Conservation (phyloP, 1,140 invertebrate genomes). For the Eurosta solidaginis region DNA sequence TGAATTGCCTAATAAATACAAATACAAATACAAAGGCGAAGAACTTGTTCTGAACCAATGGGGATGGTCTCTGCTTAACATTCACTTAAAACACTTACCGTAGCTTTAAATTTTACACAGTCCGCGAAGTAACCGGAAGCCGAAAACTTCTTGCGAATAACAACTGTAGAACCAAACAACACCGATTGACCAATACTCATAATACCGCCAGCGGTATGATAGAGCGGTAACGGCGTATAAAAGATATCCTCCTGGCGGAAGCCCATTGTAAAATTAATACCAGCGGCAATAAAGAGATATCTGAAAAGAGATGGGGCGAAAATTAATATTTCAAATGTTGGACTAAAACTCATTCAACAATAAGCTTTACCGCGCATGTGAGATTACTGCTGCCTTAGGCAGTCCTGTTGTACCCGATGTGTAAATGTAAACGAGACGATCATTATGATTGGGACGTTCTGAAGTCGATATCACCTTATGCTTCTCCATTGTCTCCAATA, state of each 20-base stretch:
- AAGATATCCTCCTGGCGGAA: slow-evolving; percentile 79
- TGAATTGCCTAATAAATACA: no score
- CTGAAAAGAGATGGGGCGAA: not conserved
- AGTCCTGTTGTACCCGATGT: slow-evolving; percentile 90
- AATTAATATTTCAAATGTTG: not conserved
- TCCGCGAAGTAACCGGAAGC: slow-evolving; percentile 95
- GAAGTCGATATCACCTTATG: slow-evolving; percentile 49
- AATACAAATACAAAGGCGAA: no score
- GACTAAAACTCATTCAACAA: not conserved
- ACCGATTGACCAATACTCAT: slow-evolving; percentile 84
- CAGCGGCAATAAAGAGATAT: slow-evolving; percentile 78
- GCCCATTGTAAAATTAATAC: slow-evolving; percentile 70
- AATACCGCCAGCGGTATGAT: slow-evolving; percentile 94
- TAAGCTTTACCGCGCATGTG: slow-evolving; percentile 65
- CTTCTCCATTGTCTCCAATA: slow-evolving; percentile 47
- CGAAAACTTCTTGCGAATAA: slow-evolving; percentile 92
- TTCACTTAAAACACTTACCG: slow-evolving; percentile 76
- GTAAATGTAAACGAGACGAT: slow-evolving; percentile 80
- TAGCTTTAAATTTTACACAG: slow-evolving; percentile 92
- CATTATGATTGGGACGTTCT: slow-evolving; percentile 58
- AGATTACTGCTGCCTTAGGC: slow-evolving; percentile 87
- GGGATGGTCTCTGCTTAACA: no score
- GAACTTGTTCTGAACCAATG: no score
- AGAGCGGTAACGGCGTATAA: slow-evolving; percentile 92
- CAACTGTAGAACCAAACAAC: slow-evolving; percentile 81